phyloP scores from a whole-genome alignment of 2,888 invertebrate genomes.

The Parnassius orleans region DNA sequence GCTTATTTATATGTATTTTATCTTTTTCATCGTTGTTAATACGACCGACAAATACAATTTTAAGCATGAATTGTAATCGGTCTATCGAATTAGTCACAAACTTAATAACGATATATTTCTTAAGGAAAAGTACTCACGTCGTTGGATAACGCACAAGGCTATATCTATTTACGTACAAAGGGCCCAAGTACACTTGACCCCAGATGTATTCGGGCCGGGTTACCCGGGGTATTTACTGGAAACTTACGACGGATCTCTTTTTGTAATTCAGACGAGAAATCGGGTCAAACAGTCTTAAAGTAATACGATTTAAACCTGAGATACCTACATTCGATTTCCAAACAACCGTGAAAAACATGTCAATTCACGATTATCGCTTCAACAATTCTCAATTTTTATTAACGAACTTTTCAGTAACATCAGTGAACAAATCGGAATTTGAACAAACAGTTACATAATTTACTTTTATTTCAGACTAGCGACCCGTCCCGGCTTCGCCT shows the following conservation, averaged over 20 bases:
- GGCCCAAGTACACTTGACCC: constrained; percentile 67
- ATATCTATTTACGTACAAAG: constrained; percentile 72
- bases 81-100: constrained; percentile 8
- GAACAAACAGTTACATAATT: neutral
- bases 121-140: constrained; percentile 56
- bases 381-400: neutral
- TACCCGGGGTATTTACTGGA: constrained; percentile 40
- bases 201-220: constrained; percentile 41
- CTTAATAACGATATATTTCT: constrained; percentile 31
- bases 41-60: too few relatives aligned
- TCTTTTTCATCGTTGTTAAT: too few relatives aligned
- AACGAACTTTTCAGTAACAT: neutral
- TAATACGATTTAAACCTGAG: constrained; percentile 12
- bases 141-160: constrained; percentile 70
- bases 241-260: constrained; percentile 36
- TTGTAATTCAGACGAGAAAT: constrained; percentile 38
- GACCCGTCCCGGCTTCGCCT: too few relatives aligned
- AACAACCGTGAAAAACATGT: constrained; percentile 1
- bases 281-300: constrained; percentile 27
- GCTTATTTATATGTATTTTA: too few relatives aligned
- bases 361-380: constrained; percentile 16
- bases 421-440: too few relatives aligned
- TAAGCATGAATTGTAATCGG: too few relatives aligned
- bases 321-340: constrained; percentile 7
- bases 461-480: too few relatives aligned